Conservation (phyloP, 2,797 vertebrate genomes). For the Crenuchus spilurus region DNA sequence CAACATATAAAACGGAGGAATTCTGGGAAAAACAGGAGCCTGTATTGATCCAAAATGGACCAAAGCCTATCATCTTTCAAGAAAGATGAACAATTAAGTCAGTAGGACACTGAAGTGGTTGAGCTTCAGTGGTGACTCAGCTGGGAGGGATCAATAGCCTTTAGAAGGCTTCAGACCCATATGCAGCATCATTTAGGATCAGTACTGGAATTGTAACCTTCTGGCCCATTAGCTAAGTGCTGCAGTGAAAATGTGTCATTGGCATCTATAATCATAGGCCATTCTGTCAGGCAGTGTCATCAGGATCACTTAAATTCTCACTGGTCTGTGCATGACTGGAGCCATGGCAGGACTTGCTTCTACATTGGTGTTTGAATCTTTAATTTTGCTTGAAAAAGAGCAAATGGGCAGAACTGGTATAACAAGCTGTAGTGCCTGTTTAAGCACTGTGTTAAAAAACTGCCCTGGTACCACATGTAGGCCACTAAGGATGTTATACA, state of each 20-base stretch:
- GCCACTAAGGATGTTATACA: not conserved
- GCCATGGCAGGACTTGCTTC: not conserved
- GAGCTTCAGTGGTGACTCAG: no score
- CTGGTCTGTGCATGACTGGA: not conserved
- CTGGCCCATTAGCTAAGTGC: not conserved
- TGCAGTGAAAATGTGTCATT: not conserved
- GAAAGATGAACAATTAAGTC: no score
- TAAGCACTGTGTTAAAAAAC: not conserved
- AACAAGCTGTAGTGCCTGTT: not conserved
- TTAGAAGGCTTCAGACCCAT: no score
- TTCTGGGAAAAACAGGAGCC: no score
- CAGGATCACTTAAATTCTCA: not conserved
- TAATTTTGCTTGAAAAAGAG: not conserved
- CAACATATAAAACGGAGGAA: no score
- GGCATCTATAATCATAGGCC: not conserved
- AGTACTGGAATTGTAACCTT: not conserved
- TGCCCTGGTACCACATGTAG: not conserved
- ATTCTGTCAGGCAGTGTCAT: not conserved
- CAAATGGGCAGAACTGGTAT: not conserved
- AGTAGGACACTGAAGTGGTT: no score
- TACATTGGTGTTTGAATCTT: not conserved
- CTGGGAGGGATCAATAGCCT: no score
- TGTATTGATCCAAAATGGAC: no score
- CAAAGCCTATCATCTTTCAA: no score
- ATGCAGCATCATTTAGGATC: no score